These are phyloP conservation scores for Arctopsyche grandis DNA, from an alignment of 1,140 invertebrate species.

Conservation along the genomic window DNA sequence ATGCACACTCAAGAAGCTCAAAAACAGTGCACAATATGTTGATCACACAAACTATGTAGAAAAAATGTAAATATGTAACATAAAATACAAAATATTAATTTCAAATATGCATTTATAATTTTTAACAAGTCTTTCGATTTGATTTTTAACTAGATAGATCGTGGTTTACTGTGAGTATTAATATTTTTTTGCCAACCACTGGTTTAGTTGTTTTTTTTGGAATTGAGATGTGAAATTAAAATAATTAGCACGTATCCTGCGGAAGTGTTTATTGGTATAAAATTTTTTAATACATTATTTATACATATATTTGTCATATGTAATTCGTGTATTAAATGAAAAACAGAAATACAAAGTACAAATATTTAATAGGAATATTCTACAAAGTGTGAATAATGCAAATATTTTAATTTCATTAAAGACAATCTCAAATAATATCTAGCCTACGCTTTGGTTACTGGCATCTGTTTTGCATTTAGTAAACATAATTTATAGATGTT, in stretches of 20 bases:
- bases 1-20: too few relatives aligned
- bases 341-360: slow-evolving; percentile 32
- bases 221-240: slow-evolving; percentile 16
- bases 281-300: slow-evolving; percentile 47
- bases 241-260: slow-evolving; percentile 30
- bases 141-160: too few relatives aligned
- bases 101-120: too few relatives aligned
- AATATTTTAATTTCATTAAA: slow-evolving; percentile 18
- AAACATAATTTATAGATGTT: not conserved
- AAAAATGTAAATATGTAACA: too few relatives aligned
- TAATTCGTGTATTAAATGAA: slow-evolving; percentile 15
- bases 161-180: too few relatives aligned
- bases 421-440: not conserved
- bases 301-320: slow-evolving; percentile 35
- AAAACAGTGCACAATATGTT: too few relatives aligned
- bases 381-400: slow-evolving; percentile 6
- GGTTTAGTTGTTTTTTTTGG: not conserved
- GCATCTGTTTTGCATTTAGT: not conserved
- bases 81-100: too few relatives aligned
- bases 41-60: not conserved
- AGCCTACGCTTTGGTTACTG: slow-evolving; percentile 5
- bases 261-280: slow-evolving; percentile 52
- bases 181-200: too few relatives aligned
- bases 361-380: slow-evolving; percentile 2
- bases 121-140: too few relatives aligned